A percentile compares a stretch with the other conserved stretches of the same genome.
Evolutionary conservation across 2,888 invertebrate genomes (phyloP).

Genomic region (Meliscaeva auricollis): DNA sequence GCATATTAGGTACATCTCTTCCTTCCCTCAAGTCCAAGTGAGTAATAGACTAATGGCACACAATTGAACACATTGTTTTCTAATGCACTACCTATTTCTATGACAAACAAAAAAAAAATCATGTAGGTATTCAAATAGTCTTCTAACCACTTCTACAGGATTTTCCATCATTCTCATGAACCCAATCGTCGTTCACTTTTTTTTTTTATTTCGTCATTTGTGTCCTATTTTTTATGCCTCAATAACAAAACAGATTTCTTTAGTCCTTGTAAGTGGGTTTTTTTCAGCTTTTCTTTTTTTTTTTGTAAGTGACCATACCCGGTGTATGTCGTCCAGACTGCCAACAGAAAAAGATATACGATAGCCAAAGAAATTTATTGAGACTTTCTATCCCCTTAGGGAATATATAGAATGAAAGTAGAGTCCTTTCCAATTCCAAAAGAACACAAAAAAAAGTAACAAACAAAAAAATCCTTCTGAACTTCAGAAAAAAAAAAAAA

Average conservation of each 20-base stretch:
- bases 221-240: slow-evolving; percentile 51
- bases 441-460: slow-evolving; percentile 48
- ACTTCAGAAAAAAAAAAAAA: not conserved
- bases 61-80: slow-evolving; percentile 68
- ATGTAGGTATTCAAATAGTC: slow-evolving; percentile 60
- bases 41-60: slow-evolving; percentile 68
- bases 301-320: slow-evolving; percentile 35
- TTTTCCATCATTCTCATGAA: slow-evolving; percentile 4
- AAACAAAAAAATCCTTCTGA: not conserved
- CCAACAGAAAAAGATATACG: slow-evolving; percentile 73
- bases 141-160: not conserved
- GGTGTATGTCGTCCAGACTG: slow-evolving; percentile 52
- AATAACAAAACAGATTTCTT: slow-evolving; percentile 70
- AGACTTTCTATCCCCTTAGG: slow-evolving; percentile 66
- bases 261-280: slow-evolving; percentile 20
- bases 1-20: slow-evolving; percentile 60
- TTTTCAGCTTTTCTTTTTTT: slow-evolving; percentile 9
- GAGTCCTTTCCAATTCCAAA: slow-evolving; percentile 68
- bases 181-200: not conserved
- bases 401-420: slow-evolving; percentile 69
- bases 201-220: slow-evolving; percentile 22
- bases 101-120: slow-evolving; percentile 24
- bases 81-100: slow-evolving; percentile 27
- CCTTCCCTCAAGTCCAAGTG: slow-evolving; percentile 36
- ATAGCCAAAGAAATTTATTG: slow-evolving; percentile 74